phyloP scores from a whole-genome alignment of 2,113 vertebrate genomes.

The Cyrtonyx montezumae region DNA sequence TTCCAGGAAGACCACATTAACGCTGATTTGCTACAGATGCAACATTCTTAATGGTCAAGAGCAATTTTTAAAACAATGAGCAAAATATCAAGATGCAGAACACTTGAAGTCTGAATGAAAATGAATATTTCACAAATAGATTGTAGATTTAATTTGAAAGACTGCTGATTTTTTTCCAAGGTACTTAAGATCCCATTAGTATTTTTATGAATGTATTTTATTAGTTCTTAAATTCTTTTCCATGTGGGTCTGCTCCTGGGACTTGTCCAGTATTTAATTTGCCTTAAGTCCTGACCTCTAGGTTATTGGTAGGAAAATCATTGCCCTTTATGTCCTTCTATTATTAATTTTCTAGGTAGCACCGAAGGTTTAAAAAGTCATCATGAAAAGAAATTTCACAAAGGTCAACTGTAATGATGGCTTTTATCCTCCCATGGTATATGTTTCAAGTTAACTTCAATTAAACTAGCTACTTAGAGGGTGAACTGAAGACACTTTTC shows the following conservation, averaged over 20 bases:
- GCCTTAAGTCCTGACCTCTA: background rate
- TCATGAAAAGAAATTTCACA: slow-evolving; percentile 43
- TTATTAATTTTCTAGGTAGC: slow-evolving; percentile 48
- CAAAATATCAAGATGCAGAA: background rate
- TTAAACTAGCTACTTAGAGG: background rate
- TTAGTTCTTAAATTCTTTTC: background rate
- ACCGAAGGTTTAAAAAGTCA: slow-evolving; percentile 31
- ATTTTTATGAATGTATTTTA: background rate
- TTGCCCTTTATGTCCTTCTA: slow-evolving; percentile 47
- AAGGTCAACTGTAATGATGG: slow-evolving; percentile 51
- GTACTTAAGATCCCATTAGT: background rate
- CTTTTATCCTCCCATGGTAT: slow-evolving; percentile 27
- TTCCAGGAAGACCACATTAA: background rate
- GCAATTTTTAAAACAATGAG: background rate
- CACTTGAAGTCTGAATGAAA: background rate
- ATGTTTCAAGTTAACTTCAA: slow-evolving; percentile 29
- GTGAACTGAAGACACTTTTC: background rate
- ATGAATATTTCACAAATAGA: background rate
- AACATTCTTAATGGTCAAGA: background rate
- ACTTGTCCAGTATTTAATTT: slow-evolving; percentile 24
- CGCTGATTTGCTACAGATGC: background rate
- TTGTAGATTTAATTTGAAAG: background rate
- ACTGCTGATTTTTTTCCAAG: background rate
- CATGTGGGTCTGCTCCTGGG: background rate
- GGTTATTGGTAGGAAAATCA: slow-evolving; percentile 2